phyloP scores from a whole-genome alignment of 2,888 invertebrate species.

The Tethea ocularis region DNA sequence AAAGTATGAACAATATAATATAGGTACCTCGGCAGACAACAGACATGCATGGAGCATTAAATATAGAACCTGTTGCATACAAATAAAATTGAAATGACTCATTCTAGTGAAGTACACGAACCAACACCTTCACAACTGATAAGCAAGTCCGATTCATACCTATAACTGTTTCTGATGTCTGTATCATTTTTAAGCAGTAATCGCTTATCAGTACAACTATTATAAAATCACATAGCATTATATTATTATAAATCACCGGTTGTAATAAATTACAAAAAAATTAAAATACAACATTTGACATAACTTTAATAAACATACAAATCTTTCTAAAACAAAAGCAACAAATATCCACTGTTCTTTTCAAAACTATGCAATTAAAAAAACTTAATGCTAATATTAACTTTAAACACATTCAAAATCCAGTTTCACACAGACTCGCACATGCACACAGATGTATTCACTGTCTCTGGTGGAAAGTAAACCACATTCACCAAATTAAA shows the following conservation, averaged over 20 bases:
- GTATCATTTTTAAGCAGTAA: neutral
- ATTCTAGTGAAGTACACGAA: neutral
- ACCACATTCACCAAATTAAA: constrained; percentile 71
- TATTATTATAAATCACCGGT: neutral
- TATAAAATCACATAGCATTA: neutral
- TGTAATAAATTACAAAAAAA: constrained; percentile 7
- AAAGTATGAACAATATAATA: neutral
- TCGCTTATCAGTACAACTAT: constrained; percentile 4
- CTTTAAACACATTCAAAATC: constrained; percentile 48
- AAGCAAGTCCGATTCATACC: neutral
- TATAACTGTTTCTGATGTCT: neutral
- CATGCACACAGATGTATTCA: constrained; percentile 31
- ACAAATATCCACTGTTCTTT: constrained; percentile 51
- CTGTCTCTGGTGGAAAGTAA: constrained; percentile 36
- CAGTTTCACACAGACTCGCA: constrained; percentile 33
- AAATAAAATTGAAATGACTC: constrained; percentile 1
- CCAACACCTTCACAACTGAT: neutral
- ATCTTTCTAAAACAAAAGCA: constrained; percentile 76
- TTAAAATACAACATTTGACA: constrained; percentile 9
- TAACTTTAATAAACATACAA: constrained; percentile 62
- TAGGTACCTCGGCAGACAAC: neutral
- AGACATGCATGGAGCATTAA: neutral
- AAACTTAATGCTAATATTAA: constrained; percentile 62
- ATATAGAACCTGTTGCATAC: neutral
- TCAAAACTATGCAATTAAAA: constrained; percentile 60